Conservation (phyloP, 2,888 invertebrate genomes). For the Lasioglossum malachurum region DNA sequence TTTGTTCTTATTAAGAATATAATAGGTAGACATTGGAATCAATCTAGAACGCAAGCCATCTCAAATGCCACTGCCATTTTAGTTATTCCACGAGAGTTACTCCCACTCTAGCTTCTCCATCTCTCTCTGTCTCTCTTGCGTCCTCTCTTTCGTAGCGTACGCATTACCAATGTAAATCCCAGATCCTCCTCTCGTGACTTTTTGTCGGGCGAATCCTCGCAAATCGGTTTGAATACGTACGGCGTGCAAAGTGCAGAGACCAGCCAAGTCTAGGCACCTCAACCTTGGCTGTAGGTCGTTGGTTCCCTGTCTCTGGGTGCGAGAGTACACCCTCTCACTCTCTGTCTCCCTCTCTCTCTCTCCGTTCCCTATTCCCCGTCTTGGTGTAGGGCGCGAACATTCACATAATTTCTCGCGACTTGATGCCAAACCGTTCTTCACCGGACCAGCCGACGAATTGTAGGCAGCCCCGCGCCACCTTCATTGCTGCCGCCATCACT, state of each 20-base stretch:
- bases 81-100: conserved; percentile 59
- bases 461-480: conserved; percentile 68
- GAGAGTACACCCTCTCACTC: conserved; percentile 24
- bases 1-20: neutral
- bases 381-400: conserved; percentile 74
- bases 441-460: conserved; percentile 76
- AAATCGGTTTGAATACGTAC: conserved; percentile 80
- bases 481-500: conserved; percentile 60
- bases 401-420: conserved; percentile 81
- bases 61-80: conserved; percentile 52
- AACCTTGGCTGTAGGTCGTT: conserved; percentile 63
- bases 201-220: conserved; percentile 80
- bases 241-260: conserved; percentile 71
- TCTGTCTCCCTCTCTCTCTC: neutral
- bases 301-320: conserved; percentile 42
- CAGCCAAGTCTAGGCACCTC: conserved; percentile 79
- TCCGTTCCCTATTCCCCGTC: conserved; percentile 59
- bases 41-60: conserved; percentile 32
- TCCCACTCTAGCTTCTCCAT: conserved; percentile 10
- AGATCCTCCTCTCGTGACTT: conserved; percentile 72
- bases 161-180: conserved; percentile 81
- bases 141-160: conserved; percentile 53
- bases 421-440: conserved; percentile 79
- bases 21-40: conserved; percentile 11
- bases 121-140: neutral